These are phyloP conservation scores for Cryptotis parvus DNA, from an alignment of 2,113 vertebrate species.

Conservation along the genomic window DNA sequence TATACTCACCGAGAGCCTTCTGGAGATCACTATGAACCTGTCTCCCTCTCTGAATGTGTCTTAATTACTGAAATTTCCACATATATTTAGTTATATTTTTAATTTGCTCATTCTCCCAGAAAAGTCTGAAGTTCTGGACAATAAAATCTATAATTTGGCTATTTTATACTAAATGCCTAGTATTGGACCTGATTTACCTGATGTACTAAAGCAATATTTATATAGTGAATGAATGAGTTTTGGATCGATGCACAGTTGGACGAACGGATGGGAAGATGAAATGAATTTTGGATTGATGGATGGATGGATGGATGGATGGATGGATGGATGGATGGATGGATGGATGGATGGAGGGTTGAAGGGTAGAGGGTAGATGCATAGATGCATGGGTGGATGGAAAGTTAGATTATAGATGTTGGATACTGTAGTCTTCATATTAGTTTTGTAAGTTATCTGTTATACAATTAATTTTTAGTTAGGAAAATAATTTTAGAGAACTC, in stretches of 20 bases:
- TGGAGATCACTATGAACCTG: not conserved
- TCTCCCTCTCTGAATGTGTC: not conserved
- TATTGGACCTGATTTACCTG: not conserved
- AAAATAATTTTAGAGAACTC: no score
- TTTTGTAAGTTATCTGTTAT: not conserved
- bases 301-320: not conserved
- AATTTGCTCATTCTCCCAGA: not conserved
- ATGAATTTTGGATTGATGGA: not conserved
- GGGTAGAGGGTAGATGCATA: not conserved
- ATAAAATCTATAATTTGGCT: not conserved
- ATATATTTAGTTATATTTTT: not conserved
- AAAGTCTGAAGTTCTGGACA: not conserved
- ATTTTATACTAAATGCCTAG: not conserved
- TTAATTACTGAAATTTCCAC: not conserved
- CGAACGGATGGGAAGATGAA: not conserved
- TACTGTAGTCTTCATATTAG: not conserved
- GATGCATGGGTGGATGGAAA: not conserved
- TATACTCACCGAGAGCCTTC: not conserved
- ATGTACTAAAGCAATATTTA: not conserved
- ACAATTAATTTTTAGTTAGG: not conserved
- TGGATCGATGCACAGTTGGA: not conserved
- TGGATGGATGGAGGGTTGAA: not conserved
- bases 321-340: not conserved
- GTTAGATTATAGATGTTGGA: not conserved
- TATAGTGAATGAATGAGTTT: slow-evolving; percentile 14